These are phyloP conservation scores for Zosterops lateralis DNA, from an alignment of 2,113 vertebrate species.

Conservation along the genomic window DNA sequence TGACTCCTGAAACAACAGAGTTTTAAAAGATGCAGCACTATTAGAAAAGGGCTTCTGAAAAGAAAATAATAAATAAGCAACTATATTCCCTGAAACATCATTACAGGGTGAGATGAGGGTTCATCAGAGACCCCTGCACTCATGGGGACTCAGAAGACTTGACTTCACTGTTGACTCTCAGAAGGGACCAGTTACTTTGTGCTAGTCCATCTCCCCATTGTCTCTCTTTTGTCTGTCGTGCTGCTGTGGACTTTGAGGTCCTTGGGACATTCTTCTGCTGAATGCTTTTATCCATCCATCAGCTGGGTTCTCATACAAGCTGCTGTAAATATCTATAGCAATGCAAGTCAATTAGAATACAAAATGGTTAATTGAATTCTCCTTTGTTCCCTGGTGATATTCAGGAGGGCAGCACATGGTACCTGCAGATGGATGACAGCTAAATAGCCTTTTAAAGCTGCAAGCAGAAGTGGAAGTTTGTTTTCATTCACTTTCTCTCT, in stretches of 20 bases:
- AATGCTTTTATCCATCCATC: neutral
- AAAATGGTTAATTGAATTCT: constrained; percentile 43
- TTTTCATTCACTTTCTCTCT: constrained; percentile 72
- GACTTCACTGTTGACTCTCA: neutral
- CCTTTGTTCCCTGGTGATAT: constrained; percentile 43
- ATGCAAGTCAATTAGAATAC: neutral
- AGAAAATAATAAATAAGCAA: neutral
- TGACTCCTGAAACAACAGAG: neutral
- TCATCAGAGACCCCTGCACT: neutral
- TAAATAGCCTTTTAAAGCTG: constrained; percentile 71
- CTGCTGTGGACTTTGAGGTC: neutral
- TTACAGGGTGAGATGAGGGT: neutral
- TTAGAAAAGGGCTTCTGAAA: neutral
- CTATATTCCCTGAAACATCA: neutral
- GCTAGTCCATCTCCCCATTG: neutral
- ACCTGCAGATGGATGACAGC: constrained; percentile 62
- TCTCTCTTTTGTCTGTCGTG: neutral
- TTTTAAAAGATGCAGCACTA: neutral
- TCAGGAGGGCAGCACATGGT: constrained; percentile 46
- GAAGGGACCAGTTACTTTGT: neutral
- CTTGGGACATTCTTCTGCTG: neutral
- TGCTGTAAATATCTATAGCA: neutral
- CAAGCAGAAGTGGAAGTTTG: constrained; percentile 72
- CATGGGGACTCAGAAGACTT: neutral
- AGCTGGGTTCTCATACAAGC: neutral